Evolutionary conservation across 1,140 invertebrate genomes (phyloP).

Genomic region (Venturia canescens): DNA sequence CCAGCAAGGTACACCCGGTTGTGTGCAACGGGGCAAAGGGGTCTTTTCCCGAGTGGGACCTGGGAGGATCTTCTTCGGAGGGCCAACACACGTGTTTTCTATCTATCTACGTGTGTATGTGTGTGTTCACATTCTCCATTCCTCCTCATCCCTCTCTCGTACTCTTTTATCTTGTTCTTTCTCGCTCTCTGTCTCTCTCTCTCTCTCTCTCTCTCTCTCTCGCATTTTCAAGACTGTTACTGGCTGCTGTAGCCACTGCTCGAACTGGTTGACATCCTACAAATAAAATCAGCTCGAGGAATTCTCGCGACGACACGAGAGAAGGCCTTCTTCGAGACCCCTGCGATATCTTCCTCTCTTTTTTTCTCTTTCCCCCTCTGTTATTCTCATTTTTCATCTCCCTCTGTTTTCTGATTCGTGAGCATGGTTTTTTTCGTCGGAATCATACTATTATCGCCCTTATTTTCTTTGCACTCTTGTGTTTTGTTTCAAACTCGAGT

Average conservation of each 20-base stretch:
- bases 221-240: slow-evolving; percentile 35
- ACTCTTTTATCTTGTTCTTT: slow-evolving; percentile 32
- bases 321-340: slow-evolving; percentile 62
- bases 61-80: not conserved
- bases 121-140: slow-evolving; percentile 24
- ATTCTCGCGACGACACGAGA: slow-evolving; percentile 73
- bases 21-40: slow-evolving; percentile 23
- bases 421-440: not conserved
- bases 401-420: not conserved
- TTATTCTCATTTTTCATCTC: not conserved
- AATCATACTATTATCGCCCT: too few species aligned
- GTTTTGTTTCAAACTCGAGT: too few species aligned
- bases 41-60: not conserved
- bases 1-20: slow-evolving; percentile 51
- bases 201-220: slow-evolving; percentile 50
- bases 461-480: too few species aligned
- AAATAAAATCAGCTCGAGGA: slow-evolving; percentile 75
- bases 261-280: slow-evolving; percentile 73
- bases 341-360: slow-evolving; percentile 45
- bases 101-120: not conserved
- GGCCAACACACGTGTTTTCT: slow-evolving; percentile 14
- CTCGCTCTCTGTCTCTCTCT: slow-evolving; percentile 51
- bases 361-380: slow-evolving; percentile 32
- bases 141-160: not conserved
- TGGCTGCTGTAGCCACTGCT: slow-evolving; percentile 57